Evolutionary conservation across 2,888 invertebrate species (phyloP).

Genomic region (Drosophila testacea): DNA sequence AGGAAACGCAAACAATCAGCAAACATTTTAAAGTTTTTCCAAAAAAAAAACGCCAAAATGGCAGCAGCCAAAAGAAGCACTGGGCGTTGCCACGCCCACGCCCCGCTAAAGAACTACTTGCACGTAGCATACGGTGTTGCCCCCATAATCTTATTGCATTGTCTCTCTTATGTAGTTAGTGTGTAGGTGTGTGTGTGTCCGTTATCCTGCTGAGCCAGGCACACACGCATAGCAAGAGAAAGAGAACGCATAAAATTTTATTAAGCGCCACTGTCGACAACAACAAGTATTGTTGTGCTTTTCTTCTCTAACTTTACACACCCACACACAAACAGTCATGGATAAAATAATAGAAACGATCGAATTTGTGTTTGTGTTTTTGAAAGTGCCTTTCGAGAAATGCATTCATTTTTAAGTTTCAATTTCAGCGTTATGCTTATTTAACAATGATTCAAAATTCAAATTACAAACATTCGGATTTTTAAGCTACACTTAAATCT

Average conservation of each 20-base stretch:
- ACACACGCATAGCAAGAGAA: slow-evolving; percentile 12
- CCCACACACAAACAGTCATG: slow-evolving; percentile 8
- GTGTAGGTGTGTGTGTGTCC: slow-evolving; percentile 9
- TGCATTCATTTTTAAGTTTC: too few species aligned
- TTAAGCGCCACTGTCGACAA: slow-evolving; percentile 38
- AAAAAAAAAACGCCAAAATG: slow-evolving; percentile 13
- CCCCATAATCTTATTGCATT: slow-evolving; percentile 29
- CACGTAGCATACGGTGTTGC: slow-evolving; percentile 25
- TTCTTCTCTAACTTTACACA: slow-evolving; percentile 2
- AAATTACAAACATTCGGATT: too few species aligned
- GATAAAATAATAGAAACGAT: not conserved
- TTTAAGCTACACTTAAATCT: too few species aligned
- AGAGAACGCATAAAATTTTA: slow-evolving; percentile 59
- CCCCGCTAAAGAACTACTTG: slow-evolving; percentile 14
- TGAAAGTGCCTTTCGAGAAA: too few species aligned
- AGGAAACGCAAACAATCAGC: slow-evolving; percentile 20
- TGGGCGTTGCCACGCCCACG: slow-evolving; percentile 13
- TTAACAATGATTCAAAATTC: too few species aligned
- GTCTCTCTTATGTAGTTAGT: slow-evolving; percentile 1
- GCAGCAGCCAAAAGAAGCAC: not conserved
- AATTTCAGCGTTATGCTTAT: too few species aligned
- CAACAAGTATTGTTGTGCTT: slow-evolving; percentile 21
- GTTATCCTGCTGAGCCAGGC: slow-evolving; percentile 34
- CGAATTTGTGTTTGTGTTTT: too few species aligned
- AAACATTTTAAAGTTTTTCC: slow-evolving; percentile 24